Percentiles rank a stretch among this genome's conserved stretches.
phyloP scores from a whole-genome alignment of 1,140 invertebrate genomes.

The Drosophila simulans region DNA sequence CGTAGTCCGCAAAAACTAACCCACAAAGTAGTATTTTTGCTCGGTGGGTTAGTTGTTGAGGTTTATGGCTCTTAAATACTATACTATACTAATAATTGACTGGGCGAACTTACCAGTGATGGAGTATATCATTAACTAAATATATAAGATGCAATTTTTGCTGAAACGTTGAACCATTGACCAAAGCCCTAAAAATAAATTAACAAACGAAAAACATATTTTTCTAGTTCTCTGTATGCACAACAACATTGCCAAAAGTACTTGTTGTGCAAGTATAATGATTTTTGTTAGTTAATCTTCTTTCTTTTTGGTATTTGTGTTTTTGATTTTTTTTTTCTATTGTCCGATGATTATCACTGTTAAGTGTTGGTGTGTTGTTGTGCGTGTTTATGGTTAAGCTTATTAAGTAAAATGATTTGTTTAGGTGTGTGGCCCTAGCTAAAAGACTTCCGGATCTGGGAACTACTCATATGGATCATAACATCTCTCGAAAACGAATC shows the following conservation, averaged over 20 bases:
- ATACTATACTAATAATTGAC: conserved; percentile 23
- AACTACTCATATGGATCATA: conserved; percentile 24
- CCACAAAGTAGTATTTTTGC: not conserved
- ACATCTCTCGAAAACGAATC: conserved; percentile 46
- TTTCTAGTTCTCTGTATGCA: conserved; percentile 61
- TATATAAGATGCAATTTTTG: conserved; percentile 98
- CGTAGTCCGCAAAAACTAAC: conserved; percentile 7
- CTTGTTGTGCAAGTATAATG: conserved; percentile 57
- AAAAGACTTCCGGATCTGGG: conserved; percentile 42
- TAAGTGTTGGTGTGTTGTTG: conserved; percentile 15
- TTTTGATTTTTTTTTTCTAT: not conserved
- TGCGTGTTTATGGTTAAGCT: conserved; percentile 23
- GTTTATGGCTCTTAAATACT: conserved; percentile 3
- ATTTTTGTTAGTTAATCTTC: conserved; percentile 32
- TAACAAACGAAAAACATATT: conserved; percentile 83
- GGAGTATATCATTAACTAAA: conserved; percentile 98
- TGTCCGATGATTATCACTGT: conserved; percentile 19
- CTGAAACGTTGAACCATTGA: conserved; percentile 91
- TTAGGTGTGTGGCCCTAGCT: conserved; percentile 47
- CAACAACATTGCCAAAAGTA: conserved; percentile 62
- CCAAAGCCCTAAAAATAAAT: conserved; percentile 89
- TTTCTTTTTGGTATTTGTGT: conserved; percentile 2
- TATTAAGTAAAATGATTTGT: conserved; percentile 31
- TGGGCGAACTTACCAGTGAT: conserved; percentile 94
- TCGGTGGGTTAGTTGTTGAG: conserved; percentile 14